These are phyloP conservation scores for Seriola quinqueradiata DNA, from an alignment of 2,113 vertebrate species.

Conservation along the genomic window DNA sequence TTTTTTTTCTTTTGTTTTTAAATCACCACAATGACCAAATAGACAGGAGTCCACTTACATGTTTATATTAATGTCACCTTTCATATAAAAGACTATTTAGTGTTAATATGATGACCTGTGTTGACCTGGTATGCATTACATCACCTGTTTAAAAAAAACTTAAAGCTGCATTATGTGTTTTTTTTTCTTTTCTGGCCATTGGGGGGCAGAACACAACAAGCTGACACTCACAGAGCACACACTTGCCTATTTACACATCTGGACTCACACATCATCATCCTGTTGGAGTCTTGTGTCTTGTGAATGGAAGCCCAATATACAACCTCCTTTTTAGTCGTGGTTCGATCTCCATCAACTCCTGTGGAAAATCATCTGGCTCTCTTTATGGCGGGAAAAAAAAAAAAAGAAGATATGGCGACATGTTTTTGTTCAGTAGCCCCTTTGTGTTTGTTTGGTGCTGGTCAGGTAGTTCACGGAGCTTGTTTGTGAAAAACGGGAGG, in stretches of 20 bases:
- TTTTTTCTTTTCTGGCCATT: background rate
- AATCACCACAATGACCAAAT: no score
- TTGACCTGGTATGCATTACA: background rate
- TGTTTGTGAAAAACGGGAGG: no score
- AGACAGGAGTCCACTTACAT: no score
- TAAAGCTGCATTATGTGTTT: background rate
- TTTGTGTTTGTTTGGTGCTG: no score
- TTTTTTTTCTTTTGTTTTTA: no score
- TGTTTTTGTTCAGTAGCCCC: no score
- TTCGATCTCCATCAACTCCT: background rate
- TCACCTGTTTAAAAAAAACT: background rate
- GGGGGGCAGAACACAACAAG: constrained; percentile 4
- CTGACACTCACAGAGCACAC: background rate
- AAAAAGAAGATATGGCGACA: no score
- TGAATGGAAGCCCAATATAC: no score
- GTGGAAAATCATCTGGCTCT: background rate
- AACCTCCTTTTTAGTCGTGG: background rate
- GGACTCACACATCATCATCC: background rate
- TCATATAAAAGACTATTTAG: background rate
- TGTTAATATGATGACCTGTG: background rate
- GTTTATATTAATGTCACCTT: background rate
- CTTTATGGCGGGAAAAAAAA: background rate
- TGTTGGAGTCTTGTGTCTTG: background rate
- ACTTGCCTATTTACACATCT: background rate
- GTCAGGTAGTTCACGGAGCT: background rate